Base-by-base conservation (phyloP, 2,113 vertebrate species). In the Neogobius melanostomus region DNA sequence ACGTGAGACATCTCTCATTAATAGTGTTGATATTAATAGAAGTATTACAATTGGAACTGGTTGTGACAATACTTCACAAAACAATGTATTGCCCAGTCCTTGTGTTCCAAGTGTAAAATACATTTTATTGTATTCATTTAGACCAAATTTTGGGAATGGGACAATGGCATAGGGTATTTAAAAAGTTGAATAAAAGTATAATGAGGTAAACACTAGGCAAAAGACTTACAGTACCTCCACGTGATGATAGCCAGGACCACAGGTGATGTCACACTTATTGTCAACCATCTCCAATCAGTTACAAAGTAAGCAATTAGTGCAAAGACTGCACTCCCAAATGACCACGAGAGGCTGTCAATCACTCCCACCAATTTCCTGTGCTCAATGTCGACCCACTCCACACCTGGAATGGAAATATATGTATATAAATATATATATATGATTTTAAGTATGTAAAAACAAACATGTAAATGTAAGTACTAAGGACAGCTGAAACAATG, bases 341-440 rank as follows among this genome's bases (percentile, higher is more conserved):
- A 85, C 93, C 93, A 94, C 11, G 89, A 78, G 5, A 92, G 56
- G 69, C 89, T 91, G 66, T 92, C 90, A 0, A 91, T 52, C 46
- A 93, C 71, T 54, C 91, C 92, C 15, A 91, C 85, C 52, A 93
- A 5, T 59, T 82, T 92, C 44, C 92, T 90, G 82, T 91, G 92
- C 50, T 91, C 45, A 11, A 93, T 89, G 77, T 90, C 90, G 52
- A 93, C 92, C 93, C 93, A 94, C 83, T 94, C 93, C 63, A 93
- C 79, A 88, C 72, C 92, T 93, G 85, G 36, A 69, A 45, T 64
- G 8, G 71, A 59, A 56, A 75, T 68, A 1, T 21, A 21, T 2
- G 21, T 36, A 2, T 5, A 36, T 36, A 36, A 2, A 36, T 36
- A 36, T 36, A 36, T 36, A 36, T 36, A 3, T 36, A 36, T 36